Percentiles rank a stretch among this genome's conserved stretches.
These are phyloP conservation scores for Ciona savignyi DNA, from an alignment of 23 tunicate genomes.

Conservation along the genomic window DNA sequence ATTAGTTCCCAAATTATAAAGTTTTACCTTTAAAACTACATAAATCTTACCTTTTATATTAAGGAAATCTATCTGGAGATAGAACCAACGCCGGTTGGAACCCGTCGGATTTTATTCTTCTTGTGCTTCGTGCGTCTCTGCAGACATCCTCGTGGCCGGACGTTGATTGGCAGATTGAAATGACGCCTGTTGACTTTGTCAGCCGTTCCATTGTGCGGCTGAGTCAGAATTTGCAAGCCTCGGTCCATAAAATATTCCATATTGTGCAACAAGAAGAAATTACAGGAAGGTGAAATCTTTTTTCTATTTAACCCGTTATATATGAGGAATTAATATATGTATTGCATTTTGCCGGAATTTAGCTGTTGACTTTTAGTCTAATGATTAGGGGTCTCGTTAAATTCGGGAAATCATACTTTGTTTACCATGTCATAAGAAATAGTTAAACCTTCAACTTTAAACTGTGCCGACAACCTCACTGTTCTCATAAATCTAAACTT, in stretches of 20 bases:
- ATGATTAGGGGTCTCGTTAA: neutral
- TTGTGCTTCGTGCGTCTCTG: constrained; percentile 58
- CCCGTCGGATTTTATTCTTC: constrained; percentile 73
- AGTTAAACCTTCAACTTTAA: no score
- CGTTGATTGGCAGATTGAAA: constrained; percentile 60
- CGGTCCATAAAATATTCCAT: constrained; percentile 80
- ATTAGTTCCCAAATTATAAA: no score
- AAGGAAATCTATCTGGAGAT: constrained; percentile 76
- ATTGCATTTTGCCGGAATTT: no score
- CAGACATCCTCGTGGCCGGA: constrained; percentile 75
- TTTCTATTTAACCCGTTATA: no score
- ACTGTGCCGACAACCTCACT: no score
- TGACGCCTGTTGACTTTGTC: constrained; percentile 88
- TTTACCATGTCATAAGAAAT: no score
- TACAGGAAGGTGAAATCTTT: constrained; percentile 60
- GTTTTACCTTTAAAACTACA: neutral
- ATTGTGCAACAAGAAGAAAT: constrained; percentile 50
- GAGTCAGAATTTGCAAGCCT: constrained; percentile 35
- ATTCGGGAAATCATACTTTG: no score
- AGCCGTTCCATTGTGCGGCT: constrained; percentile 53
- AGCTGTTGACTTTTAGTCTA: neutral
- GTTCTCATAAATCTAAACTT: neutral
- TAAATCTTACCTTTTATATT: neutral
- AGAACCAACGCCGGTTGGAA: constrained; percentile 60
- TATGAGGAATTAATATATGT: no score